Percentiles rank a stretch among this genome's conserved stretches.
phyloP scores from a whole-genome alignment of 2,888 invertebrate species.

The Alloplasta piceator region DNA sequence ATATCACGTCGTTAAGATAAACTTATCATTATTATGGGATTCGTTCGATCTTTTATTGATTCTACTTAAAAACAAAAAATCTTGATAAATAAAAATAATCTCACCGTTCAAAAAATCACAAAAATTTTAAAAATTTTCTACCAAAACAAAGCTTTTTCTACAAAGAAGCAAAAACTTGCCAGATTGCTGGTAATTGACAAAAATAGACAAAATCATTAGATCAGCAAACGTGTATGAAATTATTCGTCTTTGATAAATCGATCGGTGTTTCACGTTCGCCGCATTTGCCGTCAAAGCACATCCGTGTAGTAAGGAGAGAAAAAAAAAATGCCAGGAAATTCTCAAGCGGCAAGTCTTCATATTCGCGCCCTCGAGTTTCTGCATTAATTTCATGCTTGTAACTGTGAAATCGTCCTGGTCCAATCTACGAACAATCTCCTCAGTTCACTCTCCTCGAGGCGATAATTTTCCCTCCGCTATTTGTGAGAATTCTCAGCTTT shows the following conservation, averaged over 20 bases:
- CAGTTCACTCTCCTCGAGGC: slow-evolving; percentile 14
- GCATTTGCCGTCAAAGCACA: slow-evolving; percentile 24
- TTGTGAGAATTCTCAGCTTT: slow-evolving; percentile 20
- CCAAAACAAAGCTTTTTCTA: neutral
- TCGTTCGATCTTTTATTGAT: too few species aligned
- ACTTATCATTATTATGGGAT: too few species aligned
- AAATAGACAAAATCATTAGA: neutral
- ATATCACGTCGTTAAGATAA: too few species aligned
- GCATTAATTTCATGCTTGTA: slow-evolving; percentile 67
- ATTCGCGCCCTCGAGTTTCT: slow-evolving; percentile 52
- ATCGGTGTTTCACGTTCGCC: slow-evolving; percentile 38
- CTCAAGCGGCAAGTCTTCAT: slow-evolving; percentile 47
- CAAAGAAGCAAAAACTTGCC: neutral
- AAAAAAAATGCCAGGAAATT: slow-evolving; percentile 38
- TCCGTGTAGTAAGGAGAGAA: neutral
- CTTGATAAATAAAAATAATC: too few species aligned
- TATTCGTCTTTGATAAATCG: slow-evolving; percentile 18
- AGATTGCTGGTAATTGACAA: neutral
- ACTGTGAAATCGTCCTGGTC: slow-evolving; percentile 65
- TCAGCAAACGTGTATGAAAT: slow-evolving; percentile 22
- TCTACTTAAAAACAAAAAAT: too few species aligned
- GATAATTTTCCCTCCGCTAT: slow-evolving; percentile 18
- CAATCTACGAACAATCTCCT: slow-evolving; percentile 58
- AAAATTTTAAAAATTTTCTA: neutral
- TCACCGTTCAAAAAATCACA: too few species aligned